A percentile compares a stretch with the other conserved stretches of the same genome.
Conservation (phyloP, 2,797 vertebrate species). For the Steatocranus sp. region DNA sequence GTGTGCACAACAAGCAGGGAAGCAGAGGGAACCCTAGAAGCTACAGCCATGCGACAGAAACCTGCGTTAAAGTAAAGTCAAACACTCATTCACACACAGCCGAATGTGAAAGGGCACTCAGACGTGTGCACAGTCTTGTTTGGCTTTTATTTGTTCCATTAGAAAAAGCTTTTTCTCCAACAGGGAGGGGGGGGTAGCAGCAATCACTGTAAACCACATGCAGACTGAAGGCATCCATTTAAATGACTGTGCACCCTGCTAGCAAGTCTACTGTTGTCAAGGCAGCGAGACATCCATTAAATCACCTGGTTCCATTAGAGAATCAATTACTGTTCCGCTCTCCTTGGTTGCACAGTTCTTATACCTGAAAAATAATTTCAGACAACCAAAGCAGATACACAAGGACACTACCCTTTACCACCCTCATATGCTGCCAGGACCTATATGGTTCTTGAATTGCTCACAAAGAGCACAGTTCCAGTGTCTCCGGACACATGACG, state of each 20-base stretch:
- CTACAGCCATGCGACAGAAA: constrained; percentile 12
- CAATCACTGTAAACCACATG: constrained; percentile 63
- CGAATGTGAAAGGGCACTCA: constrained; percentile 8
- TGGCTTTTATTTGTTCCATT: constrained; percentile 53
- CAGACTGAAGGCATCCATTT: constrained; percentile 82
- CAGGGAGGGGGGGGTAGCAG: constrained; percentile 12
- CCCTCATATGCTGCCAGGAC: neutral
- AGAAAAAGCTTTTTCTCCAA: constrained; percentile 41
- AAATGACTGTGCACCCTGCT: constrained; percentile 77
- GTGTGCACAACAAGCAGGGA: constrained; percentile 11
- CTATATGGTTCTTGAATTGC: neutral
- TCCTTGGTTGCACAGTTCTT: constrained; percentile 76
- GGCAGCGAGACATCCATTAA: constrained; percentile 82
- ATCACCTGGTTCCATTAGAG: constrained; percentile 93
- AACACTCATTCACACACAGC: neutral
- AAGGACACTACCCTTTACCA: neutral
- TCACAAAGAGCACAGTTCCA: neutral
- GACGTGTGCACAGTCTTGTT: constrained; percentile 16
- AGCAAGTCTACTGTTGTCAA: constrained; percentile 86
- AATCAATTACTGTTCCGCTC: constrained; percentile 91
- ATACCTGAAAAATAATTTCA: constrained; percentile 80
- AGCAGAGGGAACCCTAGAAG: constrained; percentile 16
- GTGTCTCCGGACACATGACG: neutral
- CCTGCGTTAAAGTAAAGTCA: neutral
- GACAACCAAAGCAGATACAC: constrained; percentile 71